Evolutionary conservation across 1,140 invertebrate genomes (phyloP).

Genomic region (Leguminivora glycinivorella): DNA sequence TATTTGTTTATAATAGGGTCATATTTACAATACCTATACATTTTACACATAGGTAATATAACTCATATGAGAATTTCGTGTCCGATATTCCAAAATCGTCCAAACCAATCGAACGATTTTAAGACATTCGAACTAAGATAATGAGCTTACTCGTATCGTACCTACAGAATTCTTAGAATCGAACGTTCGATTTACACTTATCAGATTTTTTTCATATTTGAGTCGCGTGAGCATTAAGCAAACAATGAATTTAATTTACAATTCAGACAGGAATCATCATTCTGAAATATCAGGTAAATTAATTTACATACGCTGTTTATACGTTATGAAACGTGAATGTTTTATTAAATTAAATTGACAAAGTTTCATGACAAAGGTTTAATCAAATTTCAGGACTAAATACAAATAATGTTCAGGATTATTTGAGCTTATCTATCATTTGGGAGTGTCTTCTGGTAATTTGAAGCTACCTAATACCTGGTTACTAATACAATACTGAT

Average conservation of each 20-base stretch:
- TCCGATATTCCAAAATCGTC: too few relatives aligned
- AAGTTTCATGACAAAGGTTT: background rate
- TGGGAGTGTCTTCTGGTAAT: background rate
- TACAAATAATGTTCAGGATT: constrained; percentile 19
- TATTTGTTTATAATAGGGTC: too few relatives aligned
- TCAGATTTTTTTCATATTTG: background rate
- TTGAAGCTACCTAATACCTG: too few relatives aligned
- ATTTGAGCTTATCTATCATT: constrained; percentile 24
- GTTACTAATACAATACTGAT: too few relatives aligned
- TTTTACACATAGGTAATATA: too few relatives aligned
- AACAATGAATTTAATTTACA: background rate
- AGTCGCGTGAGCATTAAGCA: too few relatives aligned
- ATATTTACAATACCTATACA: too few relatives aligned
- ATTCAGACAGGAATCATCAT: background rate
- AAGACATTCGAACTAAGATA: too few relatives aligned
- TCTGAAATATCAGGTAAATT: background rate
- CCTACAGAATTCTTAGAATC: background rate
- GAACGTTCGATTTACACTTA: background rate
- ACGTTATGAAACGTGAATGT: background rate
- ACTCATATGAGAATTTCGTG: too few relatives aligned
- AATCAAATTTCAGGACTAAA: constrained; percentile 5
- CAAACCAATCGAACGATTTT: too few relatives aligned
- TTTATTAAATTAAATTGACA: background rate
- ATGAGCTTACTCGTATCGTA: too few relatives aligned
- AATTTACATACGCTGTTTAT: constrained; percentile 5